A percentile compares a stretch with the other conserved stretches of the same genome.
These are phyloP conservation scores for Rhagoletis pomonella DNA, from an alignment of 1,140 invertebrate species.

Conservation along the genomic window DNA sequence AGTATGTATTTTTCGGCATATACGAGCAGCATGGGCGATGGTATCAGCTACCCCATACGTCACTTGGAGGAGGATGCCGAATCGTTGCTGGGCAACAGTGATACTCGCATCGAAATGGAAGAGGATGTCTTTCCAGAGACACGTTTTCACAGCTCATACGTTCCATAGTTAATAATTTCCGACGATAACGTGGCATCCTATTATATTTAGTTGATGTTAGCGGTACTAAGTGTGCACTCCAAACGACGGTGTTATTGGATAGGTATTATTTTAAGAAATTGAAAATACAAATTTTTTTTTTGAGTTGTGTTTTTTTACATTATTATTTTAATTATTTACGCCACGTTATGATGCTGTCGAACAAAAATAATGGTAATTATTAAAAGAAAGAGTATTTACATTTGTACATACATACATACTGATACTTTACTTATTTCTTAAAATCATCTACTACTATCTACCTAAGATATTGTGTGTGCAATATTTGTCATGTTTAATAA, in stretches of 20 bases:
- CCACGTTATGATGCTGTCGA: background rate
- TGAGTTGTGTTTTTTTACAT: background rate
- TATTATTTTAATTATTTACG: background rate
- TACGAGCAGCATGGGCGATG: slow-evolving; percentile 85
- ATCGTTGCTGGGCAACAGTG: slow-evolving; percentile 79
- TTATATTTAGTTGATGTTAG: slow-evolving; percentile 64
- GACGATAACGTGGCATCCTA: slow-evolving; percentile 71
- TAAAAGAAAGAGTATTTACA: too few species aligned
- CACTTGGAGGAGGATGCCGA: slow-evolving; percentile 88
- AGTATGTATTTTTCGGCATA: background rate
- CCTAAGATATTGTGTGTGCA: background rate
- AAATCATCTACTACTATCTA: background rate
- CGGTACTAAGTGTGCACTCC: background rate
- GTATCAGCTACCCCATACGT: slow-evolving; percentile 88
- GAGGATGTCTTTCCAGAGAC: slow-evolving; percentile 69
- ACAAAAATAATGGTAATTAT: background rate
- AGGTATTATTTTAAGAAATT: background rate
- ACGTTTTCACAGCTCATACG: slow-evolving; percentile 67
- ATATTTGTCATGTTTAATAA: too few species aligned
- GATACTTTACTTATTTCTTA: background rate
- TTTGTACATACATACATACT: too few species aligned
- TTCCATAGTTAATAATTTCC: slow-evolving; percentile 72
- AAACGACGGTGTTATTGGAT: background rate
- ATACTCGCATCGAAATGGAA: slow-evolving; percentile 76
- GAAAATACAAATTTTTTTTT: background rate